Evolutionary conservation across 2,113 vertebrate genomes (phyloP), one percentile per base, ranked within the genome.

Genomic region (Condylura cristata): DNA sequence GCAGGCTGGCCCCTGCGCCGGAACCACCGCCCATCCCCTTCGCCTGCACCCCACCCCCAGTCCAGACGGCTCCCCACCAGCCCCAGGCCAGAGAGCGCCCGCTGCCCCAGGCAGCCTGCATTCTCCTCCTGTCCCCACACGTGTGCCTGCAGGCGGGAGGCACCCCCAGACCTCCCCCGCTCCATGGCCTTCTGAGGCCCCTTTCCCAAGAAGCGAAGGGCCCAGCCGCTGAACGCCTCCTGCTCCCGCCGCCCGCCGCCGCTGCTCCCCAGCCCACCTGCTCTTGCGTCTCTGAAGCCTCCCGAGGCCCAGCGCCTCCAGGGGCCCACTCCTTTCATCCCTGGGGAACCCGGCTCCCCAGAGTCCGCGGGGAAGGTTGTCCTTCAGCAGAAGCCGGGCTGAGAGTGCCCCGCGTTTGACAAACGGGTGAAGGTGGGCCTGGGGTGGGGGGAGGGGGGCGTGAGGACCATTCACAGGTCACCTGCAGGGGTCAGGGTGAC

Each of bases 391-490:
- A 84, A 37, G 48, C 2, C 9, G 26, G 18, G 6, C n/a, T 11
- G 51, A 66, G 74, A 63, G 7, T 10, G 37, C 44, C 11, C 66
- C 37, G 8, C 2, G 41, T 71, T 44, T 32, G 39, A 86, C 89
- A 71, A 0, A 37, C 51, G 66, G 7, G 10, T 32, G 51, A 44
- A 51, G 0, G 0, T 3, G 18, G 11, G 24, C 56, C 56, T 7
- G 18, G 2, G 0, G 0, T 14, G 46, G 5, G 0, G 0, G 22
- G 48, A 7, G 48, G 11, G 11, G 48, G 48, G 48, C 16, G 14
- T 51, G 48, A 17, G 11, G 39, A 41, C 46, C 34, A n/a, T 1
- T 26, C 32, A 32, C 14, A 11, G 5, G n/a, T 53, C 71, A 30
- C n/a, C 68, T 44, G 16, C 5, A 16, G 28, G 37, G 28, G 0